phyloP scores from a whole-genome alignment of 2,113 vertebrate genomes.

The Otolemur garnettii region DNA sequence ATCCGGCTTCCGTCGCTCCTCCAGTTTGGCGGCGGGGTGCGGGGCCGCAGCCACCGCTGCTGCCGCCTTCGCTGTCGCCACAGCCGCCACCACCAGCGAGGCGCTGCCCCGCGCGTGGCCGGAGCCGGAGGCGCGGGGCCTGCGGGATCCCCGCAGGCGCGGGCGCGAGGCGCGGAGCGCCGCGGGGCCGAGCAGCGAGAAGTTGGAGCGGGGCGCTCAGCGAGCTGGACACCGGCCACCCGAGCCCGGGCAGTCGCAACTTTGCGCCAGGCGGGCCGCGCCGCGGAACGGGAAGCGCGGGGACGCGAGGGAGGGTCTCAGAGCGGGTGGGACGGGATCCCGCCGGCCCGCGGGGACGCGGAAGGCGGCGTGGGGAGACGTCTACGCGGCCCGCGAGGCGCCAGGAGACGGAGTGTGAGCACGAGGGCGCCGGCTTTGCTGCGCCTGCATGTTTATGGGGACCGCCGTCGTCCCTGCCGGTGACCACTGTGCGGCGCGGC shows the following conservation, averaged over 20 bases:
- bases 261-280: slow-evolving; percentile 60
- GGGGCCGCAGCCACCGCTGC: slow-evolving; percentile 67
- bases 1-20: slow-evolving; percentile 87
- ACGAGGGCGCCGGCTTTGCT: slow-evolving; percentile 58
- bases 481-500: slow-evolving; percentile 32
- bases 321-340: not conserved
- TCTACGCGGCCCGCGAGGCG: slow-evolving; percentile 41
- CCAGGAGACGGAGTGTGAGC: not conserved
- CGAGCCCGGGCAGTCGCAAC: slow-evolving; percentile 62
- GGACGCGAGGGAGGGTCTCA: not conserved
- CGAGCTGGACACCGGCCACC: not conserved
- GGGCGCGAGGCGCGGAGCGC: slow-evolving; percentile 47
- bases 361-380: not conserved
- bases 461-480: slow-evolving; percentile 8
- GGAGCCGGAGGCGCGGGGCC: slow-evolving; percentile 9
- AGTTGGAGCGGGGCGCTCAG: slow-evolving; percentile 44
- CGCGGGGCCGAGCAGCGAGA: slow-evolving; percentile 53
- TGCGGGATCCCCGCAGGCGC: slow-evolving; percentile 56
- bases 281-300: not conserved
- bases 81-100: slow-evolving; percentile 55
- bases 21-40: slow-evolving; percentile 84
- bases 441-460: slow-evolving; percentile 33
- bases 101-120: slow-evolving; percentile 63
- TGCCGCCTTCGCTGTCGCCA: slow-evolving; percentile 1
- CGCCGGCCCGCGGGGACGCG: not conserved